Evolutionary conservation across 53 echinoderm and acorn worm genomes (phyloP), one percentile per base, ranked within the genome.

Genomic region (Holothuria scabra): DNA sequence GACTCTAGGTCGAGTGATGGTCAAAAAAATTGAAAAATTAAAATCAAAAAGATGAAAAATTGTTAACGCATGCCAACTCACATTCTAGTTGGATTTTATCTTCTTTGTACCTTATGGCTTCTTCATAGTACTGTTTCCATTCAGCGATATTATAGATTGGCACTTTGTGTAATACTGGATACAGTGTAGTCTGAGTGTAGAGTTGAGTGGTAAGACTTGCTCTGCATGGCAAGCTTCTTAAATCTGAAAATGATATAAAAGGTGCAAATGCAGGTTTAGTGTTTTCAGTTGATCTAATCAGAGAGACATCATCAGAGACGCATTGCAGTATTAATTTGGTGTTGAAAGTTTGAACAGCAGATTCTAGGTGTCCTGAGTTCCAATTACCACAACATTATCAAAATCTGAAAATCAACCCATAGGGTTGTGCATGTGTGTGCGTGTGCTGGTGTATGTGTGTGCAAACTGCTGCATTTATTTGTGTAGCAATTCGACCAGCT

Each of bases 111-210:
- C 65, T 23, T 12, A 88, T 68, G 38, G 75, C 85, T 9, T 64
- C 79, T 28, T 85, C 24, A 24, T 94, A 92, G 31, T 88, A 91
- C 38, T 91, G 84, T 25, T 84, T 88, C 91, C 91, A 91, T 52
- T 91, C 91, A 8, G 66, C 3, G 1, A 86, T 79, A 69, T 67
- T 87, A 84, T 87, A 91, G 23, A 87, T 69, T 3, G 91, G 91
- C 32, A 84, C 60, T 16, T 67, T 66, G 60, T 84, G 66, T 31
- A 91, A 79, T 35, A 91, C 65, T 66, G 87, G 83, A 46, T 87
- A 87, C 13, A 91, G 68, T 23, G 79, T 66, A 25, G 79, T 65
- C 84, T 91, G 87, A 19, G 91, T 91, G 34, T 91, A 91, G 24
- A 91, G 68, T 80, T 84, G 83, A 3, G 79, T 9, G 0, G 71